Conservation (phyloP, 2,113 vertebrate species). For the Carassius carassius region DNA sequence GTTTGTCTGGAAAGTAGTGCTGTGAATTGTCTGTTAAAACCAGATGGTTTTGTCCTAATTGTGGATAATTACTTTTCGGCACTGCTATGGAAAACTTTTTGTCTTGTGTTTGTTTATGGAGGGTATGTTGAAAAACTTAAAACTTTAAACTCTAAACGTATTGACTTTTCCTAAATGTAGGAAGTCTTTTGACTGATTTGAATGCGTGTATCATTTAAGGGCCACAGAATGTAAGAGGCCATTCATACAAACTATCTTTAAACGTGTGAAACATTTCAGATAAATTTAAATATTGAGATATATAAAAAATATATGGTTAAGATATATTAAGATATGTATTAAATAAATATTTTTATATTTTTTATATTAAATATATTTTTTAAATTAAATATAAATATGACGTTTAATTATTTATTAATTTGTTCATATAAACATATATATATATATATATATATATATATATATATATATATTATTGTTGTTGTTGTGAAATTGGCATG, state of each 20-base stretch:
- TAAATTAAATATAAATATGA: too few species aligned
- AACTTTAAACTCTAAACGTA: neutral
- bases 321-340: too few species aligned
- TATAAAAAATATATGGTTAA: neutral
- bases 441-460: too few species aligned
- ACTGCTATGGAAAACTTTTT: neutral
- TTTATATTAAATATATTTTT: too few species aligned
- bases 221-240: slow-evolving; percentile 5
- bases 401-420: too few species aligned
- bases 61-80: neutral
- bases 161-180: neutral
- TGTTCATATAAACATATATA: too few species aligned
- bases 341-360: too few species aligned
- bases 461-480: too few species aligned
- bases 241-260: neutral
- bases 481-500: too few species aligned
- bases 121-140: neutral
- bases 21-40: neutral
- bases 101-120: neutral
- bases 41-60: neutral
- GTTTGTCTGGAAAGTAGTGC: neutral
- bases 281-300: neutral
- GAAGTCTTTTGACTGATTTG: neutral
- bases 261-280: neutral
- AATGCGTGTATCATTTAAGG: neutral